Percentiles rank a stretch among this genome's conserved stretches.
These are phyloP conservation scores for Barbus barbus DNA, from an alignment of 2,113 vertebrate genomes.

Conservation along the genomic window DNA sequence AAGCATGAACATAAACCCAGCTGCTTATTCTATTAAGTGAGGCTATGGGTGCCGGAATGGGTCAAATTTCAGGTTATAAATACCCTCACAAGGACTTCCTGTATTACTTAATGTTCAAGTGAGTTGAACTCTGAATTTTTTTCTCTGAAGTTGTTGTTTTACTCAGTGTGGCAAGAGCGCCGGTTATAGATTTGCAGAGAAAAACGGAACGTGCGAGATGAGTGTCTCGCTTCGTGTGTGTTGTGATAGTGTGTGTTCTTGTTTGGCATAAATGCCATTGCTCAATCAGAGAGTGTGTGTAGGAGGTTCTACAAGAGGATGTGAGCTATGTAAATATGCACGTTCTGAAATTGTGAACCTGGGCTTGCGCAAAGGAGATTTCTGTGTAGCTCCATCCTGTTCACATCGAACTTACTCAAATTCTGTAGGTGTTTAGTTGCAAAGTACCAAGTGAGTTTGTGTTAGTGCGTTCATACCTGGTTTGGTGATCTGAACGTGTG, in stretches of 20 bases:
- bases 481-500: not conserved
- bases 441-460: not conserved
- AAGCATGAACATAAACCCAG: slow-evolving; percentile 73
- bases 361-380: not conserved
- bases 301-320: slow-evolving; percentile 32
- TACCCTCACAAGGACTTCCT: slow-evolving; percentile 60
- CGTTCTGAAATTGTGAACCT: slow-evolving; percentile 22
- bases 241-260: slow-evolving; percentile 37
- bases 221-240: not conserved
- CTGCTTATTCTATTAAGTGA: slow-evolving; percentile 69
- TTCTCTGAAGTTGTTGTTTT: slow-evolving; percentile 46
- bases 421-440: slow-evolving; percentile 1
- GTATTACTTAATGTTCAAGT: slow-evolving; percentile 59
- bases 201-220: slow-evolving; percentile 8
- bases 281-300: slow-evolving; percentile 50
- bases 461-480: not conserved
- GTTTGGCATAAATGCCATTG: slow-evolving; percentile 28
- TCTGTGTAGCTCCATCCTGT: not conserved
- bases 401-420: not conserved
- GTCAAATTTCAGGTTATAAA: slow-evolving; percentile 65
- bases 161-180: not conserved
- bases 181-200: slow-evolving; percentile 24
- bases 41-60: slow-evolving; percentile 57
- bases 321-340: slow-evolving; percentile 13
- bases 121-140: slow-evolving; percentile 65